A percentile compares a stretch with the other conserved stretches of the same genome.
phyloP scores from a whole-genome alignment of 1,140 invertebrate species.

The Sycophaga agraensis region DNA sequence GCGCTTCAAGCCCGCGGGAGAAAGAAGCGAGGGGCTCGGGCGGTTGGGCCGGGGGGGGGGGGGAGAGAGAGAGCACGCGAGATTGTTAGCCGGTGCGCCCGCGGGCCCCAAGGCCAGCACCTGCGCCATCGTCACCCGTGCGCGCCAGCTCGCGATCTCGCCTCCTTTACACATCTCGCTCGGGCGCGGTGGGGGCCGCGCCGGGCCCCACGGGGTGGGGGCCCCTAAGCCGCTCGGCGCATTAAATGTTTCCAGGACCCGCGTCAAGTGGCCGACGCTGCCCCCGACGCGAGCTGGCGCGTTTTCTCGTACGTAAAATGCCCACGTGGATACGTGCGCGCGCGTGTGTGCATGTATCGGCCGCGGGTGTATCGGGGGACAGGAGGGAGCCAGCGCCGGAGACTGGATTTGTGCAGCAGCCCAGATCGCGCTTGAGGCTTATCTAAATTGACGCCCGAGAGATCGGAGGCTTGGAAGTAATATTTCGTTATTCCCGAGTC shows the following conservation, averaged over 20 bases:
- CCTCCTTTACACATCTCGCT: neutral
- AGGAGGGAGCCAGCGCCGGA: neutral
- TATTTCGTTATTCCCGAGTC: slow-evolving; percentile 11
- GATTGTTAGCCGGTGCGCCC: slow-evolving; percentile 6
- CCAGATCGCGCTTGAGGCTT: slow-evolving; percentile 23
- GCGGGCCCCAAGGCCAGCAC: slow-evolving; percentile 23
- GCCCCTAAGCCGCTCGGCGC: too few species aligned
- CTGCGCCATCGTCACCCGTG: slow-evolving; percentile 1
- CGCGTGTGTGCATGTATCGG: neutral
- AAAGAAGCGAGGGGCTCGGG: neutral
- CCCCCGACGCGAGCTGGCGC: neutral
- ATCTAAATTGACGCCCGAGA: slow-evolving; percentile 29
- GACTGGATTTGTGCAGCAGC: slow-evolving; percentile 26
- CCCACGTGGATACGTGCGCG: neutral
- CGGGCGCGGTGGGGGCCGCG: neutral
- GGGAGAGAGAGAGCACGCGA: neutral
- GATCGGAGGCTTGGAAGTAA: slow-evolving; percentile 11
- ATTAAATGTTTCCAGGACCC: too few species aligned
- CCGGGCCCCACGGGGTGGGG: neutral
- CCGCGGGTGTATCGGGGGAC: neutral
- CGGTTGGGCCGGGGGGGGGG: neutral
- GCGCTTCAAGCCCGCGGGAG: neutral
- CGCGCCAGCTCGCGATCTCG: too few species aligned
- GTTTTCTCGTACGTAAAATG: neutral
- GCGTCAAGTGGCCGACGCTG: too few species aligned